Conservation (phyloP, 2,888 invertebrate genomes). For the Bombyx huttoni region DNA sequence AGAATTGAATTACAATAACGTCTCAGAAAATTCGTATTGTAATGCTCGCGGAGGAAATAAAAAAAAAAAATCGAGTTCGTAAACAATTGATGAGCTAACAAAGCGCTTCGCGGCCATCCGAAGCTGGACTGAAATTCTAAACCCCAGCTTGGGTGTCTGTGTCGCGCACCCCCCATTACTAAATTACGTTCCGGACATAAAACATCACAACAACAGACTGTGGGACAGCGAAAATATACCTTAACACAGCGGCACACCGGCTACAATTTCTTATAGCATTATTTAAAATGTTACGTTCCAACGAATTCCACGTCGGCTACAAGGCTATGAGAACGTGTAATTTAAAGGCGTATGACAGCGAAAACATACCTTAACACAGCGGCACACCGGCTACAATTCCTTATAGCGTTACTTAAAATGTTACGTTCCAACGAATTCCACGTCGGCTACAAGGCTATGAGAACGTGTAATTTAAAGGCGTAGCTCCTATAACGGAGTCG, state of each 20-base stretch:
- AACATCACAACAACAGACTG: slow-evolving; percentile 19
- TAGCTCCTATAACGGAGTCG: slow-evolving; percentile 29
- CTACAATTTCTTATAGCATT: slow-evolving; percentile 14
- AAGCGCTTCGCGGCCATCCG: slow-evolving; percentile 70
- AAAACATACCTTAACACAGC: neutral
- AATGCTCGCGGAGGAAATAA: slow-evolving; percentile 28
- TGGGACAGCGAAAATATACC: neutral
- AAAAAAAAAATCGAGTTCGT: slow-evolving; percentile 55
- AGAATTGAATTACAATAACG: neutral
- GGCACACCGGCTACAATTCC: slow-evolving; percentile 22
- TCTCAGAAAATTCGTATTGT: slow-evolving; percentile 5
- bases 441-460: slow-evolving; percentile 63
- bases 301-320: slow-evolving; percentile 27
- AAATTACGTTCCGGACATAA: slow-evolving; percentile 41
- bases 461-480: slow-evolving; percentile 73
- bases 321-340: slow-evolving; percentile 73
- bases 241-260: slow-evolving; percentile 13
- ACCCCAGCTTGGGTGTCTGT: slow-evolving; percentile 69
- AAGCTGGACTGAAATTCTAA: slow-evolving; percentile 73
- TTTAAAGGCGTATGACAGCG: no score
- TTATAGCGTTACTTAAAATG: slow-evolving; percentile 9
- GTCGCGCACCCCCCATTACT: slow-evolving; percentile 71
- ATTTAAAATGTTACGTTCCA: slow-evolving; percentile 21
- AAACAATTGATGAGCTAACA: slow-evolving; percentile 67
- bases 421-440: slow-evolving; percentile 22